phyloP scores from a whole-genome alignment of 2,113 vertebrate species.

The Percina caprodes region DNA sequence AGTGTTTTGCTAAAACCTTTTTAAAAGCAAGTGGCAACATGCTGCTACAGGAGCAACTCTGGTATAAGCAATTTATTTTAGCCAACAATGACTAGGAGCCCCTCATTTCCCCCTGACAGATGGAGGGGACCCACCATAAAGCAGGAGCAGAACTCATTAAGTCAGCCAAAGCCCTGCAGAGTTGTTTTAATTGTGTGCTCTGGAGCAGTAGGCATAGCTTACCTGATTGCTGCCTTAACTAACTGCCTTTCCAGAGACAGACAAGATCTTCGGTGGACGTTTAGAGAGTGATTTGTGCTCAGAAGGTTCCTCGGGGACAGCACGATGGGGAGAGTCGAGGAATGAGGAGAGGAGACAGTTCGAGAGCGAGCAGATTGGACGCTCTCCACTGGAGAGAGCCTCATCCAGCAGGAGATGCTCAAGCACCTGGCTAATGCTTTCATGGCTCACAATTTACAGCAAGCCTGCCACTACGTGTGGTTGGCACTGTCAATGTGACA shows the following conservation, averaged over 20 bases:
- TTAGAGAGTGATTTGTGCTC: conserved; percentile 73
- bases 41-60: conserved; percentile 43
- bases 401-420: conserved; percentile 63
- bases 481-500: conserved; percentile 67
- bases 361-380: conserved; percentile 61
- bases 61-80: conserved; percentile 62
- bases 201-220: conserved; percentile 61
- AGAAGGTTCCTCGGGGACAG: conserved; percentile 50
- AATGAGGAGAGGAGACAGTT: conserved; percentile 41
- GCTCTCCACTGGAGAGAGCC: conserved; percentile 60
- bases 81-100: conserved; percentile 70
- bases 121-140: conserved; percentile 76
- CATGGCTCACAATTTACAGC: conserved; percentile 77
- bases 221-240: conserved; percentile 75
- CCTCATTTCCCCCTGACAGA: conserved; percentile 77
- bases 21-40: conserved; percentile 41
- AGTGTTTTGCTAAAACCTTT: conserved; percentile 15
- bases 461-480: conserved; percentile 38
- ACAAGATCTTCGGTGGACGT: conserved; percentile 62
- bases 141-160: conserved; percentile 75
- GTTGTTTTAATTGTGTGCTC: conserved; percentile 73
- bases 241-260: conserved; percentile 65
- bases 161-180: conserved; percentile 74
- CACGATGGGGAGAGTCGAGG: conserved; percentile 25
- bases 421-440: conserved; percentile 83